Base-by-base conservation (phyloP, 1,140 invertebrate species). In the Drosophila mayri region DNA sequence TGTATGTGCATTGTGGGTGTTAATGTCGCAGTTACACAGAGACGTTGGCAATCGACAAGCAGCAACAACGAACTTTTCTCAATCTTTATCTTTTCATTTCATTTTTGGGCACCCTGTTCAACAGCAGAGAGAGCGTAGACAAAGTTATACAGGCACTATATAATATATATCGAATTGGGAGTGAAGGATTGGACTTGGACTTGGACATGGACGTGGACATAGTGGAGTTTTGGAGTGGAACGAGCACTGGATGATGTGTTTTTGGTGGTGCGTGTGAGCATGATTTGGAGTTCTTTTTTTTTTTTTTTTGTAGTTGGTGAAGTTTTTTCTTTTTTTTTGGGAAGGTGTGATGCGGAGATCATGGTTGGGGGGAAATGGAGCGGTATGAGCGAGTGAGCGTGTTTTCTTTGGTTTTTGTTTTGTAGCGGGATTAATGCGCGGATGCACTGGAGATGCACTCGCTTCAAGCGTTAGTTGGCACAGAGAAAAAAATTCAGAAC, bases 31-130 rank as follows among this genome's bases (percentile, higher is more conserved):
- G 85, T 68, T 87, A 90, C 70, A 88, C 85, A 90, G 84, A 77
- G 70, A 85, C 81, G 85, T 86, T 90, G 85, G 85, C 85, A 88
- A 88, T 90, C 85, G 85, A 90, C 85, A 88, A 90, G 85, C 85
- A 88, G 85, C 85, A 88, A 88, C 85, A 88, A 88, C 85, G 81
- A 88, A 90, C 85, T 79, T 74, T 52, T 70, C 12, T 49, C 50
- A 55, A 32, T 59, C 38, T 43, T 55, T 65, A 41, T 73, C 2
- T 49, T 49, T 64, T 65, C 40, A 37, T 70, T 50, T 30, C 61
- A 50, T 67, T 60, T 49, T 81, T 70, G 52, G 58, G 57, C 80
- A 88, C 84, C 76, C 84, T 88, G 80, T 88, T 66, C 12, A 44
- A 84, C 85, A 88, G 81, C 81, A 84, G 68, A 76, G 47, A 76